A percentile compares a stretch with the other conserved stretches of the same genome.
These are phyloP conservation scores for Craterocephalus amniculus DNA, from an alignment of 2,797 vertebrate genomes.

Conservation along the genomic window DNA sequence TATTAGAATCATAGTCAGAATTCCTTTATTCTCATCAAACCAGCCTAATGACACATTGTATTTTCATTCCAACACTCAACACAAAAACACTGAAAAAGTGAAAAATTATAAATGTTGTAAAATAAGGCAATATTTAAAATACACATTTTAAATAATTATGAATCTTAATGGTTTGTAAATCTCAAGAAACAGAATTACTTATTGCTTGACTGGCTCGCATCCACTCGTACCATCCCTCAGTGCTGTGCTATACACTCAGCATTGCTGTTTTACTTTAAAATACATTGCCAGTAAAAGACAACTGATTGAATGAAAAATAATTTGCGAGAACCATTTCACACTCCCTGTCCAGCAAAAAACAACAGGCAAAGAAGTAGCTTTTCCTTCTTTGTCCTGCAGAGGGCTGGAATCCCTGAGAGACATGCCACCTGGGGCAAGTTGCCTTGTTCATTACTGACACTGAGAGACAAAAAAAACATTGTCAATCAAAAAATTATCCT, in stretches of 20 bases:
- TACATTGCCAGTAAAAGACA: background rate
- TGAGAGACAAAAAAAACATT: background rate
- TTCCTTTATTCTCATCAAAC: too few species aligned
- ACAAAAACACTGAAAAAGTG: background rate
- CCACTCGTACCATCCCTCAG: background rate
- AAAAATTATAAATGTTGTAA: background rate
- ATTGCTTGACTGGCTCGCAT: background rate
- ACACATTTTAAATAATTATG: background rate
- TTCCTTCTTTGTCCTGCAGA: background rate
- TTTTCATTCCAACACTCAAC: too few species aligned
- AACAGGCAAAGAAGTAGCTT: background rate
- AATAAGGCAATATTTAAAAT: too few species aligned
- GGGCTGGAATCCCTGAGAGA: background rate
- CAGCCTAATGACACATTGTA: too few species aligned
- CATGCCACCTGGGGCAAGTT: too few species aligned
- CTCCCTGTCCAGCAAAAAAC: background rate
- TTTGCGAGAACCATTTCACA: background rate
- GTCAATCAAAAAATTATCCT: background rate
- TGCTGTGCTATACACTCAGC: background rate
- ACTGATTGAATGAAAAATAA: background rate
- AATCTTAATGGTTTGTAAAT: background rate
- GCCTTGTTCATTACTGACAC: background rate
- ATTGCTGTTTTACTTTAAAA: background rate
- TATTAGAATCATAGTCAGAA: too few species aligned
- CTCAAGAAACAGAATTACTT: slow-evolving; percentile 10